These are phyloP conservation scores for Tipula confusa DNA, from an alignment of 2,888 invertebrate species.

Conservation along the genomic window DNA sequence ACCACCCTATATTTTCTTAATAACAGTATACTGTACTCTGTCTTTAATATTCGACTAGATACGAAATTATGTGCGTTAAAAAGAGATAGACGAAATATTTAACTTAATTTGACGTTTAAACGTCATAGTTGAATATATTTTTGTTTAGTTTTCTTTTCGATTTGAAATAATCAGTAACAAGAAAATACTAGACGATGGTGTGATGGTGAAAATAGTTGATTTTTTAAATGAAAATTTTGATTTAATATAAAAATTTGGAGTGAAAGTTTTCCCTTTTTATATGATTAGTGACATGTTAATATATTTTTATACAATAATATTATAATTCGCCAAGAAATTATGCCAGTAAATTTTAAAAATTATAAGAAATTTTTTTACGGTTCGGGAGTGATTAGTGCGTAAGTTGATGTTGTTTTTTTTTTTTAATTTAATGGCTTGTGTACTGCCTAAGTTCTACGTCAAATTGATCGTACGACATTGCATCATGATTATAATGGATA, in stretches of 20 bases:
- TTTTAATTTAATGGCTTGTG: background rate
- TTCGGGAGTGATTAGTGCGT: conserved; percentile 25
- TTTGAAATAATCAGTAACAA: background rate
- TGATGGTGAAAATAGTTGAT: background rate
- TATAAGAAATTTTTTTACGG: background rate
- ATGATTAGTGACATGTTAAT: background rate
- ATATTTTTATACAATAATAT: background rate
- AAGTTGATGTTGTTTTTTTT: background rate
- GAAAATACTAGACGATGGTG: background rate
- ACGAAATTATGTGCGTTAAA: background rate
- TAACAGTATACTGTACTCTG: background rate
- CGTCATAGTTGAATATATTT: background rate
- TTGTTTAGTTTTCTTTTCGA: background rate
- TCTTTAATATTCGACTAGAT: background rate
- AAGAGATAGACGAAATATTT: background rate
- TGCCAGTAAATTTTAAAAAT: background rate
- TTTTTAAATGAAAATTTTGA: background rate
- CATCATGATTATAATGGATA: background rate
- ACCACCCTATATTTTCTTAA: background rate
- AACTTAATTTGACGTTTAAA: background rate
- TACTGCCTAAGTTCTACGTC: background rate
- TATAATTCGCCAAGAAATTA: background rate
- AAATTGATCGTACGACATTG: background rate
- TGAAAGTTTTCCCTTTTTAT: background rate
- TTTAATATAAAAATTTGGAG: background rate